A percentile compares a stretch with the other conserved stretches of the same genome.
Conservation (phyloP, 2,888 invertebrate genomes). For the Thera obeliscata region DNA sequence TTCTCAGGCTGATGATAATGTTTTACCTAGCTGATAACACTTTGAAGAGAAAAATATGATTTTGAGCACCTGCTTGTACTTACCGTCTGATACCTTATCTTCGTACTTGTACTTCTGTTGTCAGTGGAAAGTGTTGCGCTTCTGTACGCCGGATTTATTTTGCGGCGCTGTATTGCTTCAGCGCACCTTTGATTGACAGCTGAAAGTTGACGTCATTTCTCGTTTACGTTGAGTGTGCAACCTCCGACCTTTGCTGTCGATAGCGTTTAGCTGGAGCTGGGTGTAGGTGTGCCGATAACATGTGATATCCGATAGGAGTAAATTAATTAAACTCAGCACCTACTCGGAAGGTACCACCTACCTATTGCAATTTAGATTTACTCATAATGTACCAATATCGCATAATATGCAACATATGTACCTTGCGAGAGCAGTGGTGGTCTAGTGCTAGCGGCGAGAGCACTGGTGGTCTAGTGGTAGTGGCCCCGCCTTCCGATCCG, state of each 20-base stretch:
- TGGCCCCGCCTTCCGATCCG: too few species aligned
- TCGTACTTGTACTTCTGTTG: background rate
- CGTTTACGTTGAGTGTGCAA: constrained; percentile 37
- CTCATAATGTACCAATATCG: too few species aligned
- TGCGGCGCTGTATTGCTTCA: background rate
- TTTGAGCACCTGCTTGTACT: constrained; percentile 1
- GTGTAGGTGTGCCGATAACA: constrained; percentile 25
- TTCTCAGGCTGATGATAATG: too few species aligned
- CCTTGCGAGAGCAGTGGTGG: too few species aligned
- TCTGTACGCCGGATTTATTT: background rate
- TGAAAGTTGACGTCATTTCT: constrained; percentile 35
- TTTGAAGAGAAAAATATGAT: constrained; percentile 1
- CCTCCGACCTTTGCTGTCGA: constrained; percentile 36
- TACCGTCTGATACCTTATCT: background rate
- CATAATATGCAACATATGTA: too few species aligned
- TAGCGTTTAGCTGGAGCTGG: constrained; percentile 11
- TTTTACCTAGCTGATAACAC: background rate
- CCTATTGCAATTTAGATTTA: too few species aligned
- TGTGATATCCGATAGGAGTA: constrained; percentile 22
- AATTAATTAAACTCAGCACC: constrained; percentile 9
- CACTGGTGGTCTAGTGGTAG: too few species aligned
- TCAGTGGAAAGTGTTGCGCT: background rate
- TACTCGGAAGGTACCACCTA: too few species aligned
- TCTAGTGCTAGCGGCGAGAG: too few species aligned
- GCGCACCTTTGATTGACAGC: constrained; percentile 7